phyloP scores from a whole-genome alignment of 2,888 invertebrate genomes.

The Amphimallon solstitiale region DNA sequence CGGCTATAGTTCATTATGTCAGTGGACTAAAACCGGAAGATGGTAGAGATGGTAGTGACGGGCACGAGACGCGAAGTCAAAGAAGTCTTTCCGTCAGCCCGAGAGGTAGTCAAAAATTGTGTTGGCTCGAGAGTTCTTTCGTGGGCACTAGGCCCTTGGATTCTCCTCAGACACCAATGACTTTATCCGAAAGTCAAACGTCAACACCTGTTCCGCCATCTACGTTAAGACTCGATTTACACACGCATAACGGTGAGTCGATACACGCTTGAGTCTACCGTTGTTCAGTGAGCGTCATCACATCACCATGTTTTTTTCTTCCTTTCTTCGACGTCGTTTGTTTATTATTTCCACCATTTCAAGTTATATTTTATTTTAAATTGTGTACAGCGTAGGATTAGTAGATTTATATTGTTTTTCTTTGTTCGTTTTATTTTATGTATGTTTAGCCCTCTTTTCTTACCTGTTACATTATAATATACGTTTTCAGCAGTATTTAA shows the following conservation, averaged over 20 bases:
- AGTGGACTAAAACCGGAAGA: conserved; percentile 73
- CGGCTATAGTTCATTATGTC: conserved; percentile 92
- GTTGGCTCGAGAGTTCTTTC: conserved; percentile 94
- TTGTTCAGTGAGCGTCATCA: background rate
- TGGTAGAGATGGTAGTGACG: conserved; percentile 49
- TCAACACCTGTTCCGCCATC: conserved; percentile 54
- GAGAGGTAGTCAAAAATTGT: conserved; percentile 76
- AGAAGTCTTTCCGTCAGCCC: conserved; percentile 57
- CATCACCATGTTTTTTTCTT: conserved; percentile 7
- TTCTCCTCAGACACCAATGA: conserved; percentile 83
- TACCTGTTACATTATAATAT: background rate
- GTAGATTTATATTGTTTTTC: background rate
- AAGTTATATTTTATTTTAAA: background rate
- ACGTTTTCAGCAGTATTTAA: conserved; percentile 22
- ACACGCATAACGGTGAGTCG: conserved; percentile 65
- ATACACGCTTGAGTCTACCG: conserved; percentile 52
- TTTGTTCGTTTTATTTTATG: background rate
- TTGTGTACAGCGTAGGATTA: background rate
- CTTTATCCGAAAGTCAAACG: conserved; percentile 58
- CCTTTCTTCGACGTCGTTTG: conserved; percentile 5
- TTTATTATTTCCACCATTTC: background rate
- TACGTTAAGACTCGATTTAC: conserved; percentile 53
- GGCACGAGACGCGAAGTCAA: conserved; percentile 54
- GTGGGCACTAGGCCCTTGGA: conserved; percentile 86
- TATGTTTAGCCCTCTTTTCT: no score